Base-by-base conservation (phyloP, 1,140 invertebrate species). In the Musca domestica region DNA sequence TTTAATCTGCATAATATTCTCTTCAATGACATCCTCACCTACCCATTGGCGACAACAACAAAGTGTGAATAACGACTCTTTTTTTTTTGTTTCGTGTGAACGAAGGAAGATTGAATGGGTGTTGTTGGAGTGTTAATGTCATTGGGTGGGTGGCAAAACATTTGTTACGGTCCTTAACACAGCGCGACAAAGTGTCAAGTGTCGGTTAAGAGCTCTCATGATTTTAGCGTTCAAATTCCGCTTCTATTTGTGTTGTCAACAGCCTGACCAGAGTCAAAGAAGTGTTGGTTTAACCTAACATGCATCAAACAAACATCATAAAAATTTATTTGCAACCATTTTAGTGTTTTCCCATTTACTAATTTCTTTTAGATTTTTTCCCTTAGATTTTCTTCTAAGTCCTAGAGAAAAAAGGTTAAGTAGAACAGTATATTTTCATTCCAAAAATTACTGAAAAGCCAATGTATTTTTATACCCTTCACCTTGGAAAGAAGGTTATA, bases 1-100 rank as follows among this genome's bases (percentile, higher is more conserved):
- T 70, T 70, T 67, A 70, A 70, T 70, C 69, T 70, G 65, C 69
- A 70, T 70, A 70, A 70, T 67, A 67, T 70, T 48, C 54, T 51
- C 34, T 27, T 27, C 9, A 6, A n/a, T 61, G 27, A 34, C 34
- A 61, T 30, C 52, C 56, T 27, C 19, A 34, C 27, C 10, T 61
- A 12, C 5, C 34, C 34, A 41, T 12, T 10, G 10, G 6, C 34
- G 12, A 41, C 34, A 41, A 41, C 34, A 41, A 30, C 56, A 61
- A 61, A 41, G 56, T 61, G 56, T 61, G 56, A 61, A 61, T 15
- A 61, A 34, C 17, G 56, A 34, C 27, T 20, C 0, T 56, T 23
- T 56, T 56, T 41, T 61, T 61, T 30, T 9, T 52, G 7, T 20
- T 25, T 41, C 19, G 15, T 61, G 10, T n/a, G n/a, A 9, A 27